phyloP scores from a whole-genome alignment of 2,888 invertebrate species.

The Malacosoma neustria region DNA sequence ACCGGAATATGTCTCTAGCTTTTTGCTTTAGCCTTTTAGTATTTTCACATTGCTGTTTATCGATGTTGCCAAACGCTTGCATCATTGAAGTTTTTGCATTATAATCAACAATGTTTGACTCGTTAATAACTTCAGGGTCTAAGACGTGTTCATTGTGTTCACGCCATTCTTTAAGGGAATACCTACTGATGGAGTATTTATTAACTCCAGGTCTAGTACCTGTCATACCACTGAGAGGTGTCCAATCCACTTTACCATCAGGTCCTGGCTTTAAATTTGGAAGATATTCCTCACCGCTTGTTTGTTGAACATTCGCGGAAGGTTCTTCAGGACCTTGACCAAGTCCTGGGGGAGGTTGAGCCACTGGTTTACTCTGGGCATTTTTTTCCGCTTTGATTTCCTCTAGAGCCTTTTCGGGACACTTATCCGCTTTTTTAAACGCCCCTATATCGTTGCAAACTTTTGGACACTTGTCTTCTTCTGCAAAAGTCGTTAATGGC shows the following conservation, averaged over 20 bases:
- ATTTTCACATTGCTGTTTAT: conserved; percentile 80
- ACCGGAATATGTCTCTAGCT: conserved; percentile 80
- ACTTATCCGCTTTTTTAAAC: conserved; percentile 41
- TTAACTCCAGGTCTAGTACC: conserved; percentile 84
- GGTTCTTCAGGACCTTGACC: conserved; percentile 9
- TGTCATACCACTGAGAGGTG: conserved; percentile 79
- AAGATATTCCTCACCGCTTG: conserved; percentile 32
- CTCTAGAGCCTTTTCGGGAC: conserved; percentile 25
- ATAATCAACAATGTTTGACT: conserved; percentile 74
- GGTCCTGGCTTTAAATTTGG: conserved; percentile 75
- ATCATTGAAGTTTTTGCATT: conserved; percentile 78
- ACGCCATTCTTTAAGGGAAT: conserved; percentile 84
- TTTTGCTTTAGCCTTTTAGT: conserved; percentile 78
- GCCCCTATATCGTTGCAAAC: conserved; percentile 50
- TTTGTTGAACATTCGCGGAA: conserved; percentile 13
- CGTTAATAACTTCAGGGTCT: conserved; percentile 61
- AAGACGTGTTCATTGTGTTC: conserved; percentile 72
- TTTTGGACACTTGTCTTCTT: conserved; percentile 43
- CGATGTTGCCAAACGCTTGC: conserved; percentile 77
- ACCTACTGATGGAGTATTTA: conserved; percentile 83
- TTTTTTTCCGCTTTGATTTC: conserved; percentile 21
- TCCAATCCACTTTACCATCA: conserved; percentile 84
- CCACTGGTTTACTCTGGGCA: conserved; percentile 3
- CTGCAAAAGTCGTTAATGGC: conserved; percentile 34
- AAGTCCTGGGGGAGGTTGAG: conserved; percentile 1